These are phyloP conservation scores for Pinctada fucata DNA, from an alignment of 2,888 invertebrate species.

Conservation along the genomic window DNA sequence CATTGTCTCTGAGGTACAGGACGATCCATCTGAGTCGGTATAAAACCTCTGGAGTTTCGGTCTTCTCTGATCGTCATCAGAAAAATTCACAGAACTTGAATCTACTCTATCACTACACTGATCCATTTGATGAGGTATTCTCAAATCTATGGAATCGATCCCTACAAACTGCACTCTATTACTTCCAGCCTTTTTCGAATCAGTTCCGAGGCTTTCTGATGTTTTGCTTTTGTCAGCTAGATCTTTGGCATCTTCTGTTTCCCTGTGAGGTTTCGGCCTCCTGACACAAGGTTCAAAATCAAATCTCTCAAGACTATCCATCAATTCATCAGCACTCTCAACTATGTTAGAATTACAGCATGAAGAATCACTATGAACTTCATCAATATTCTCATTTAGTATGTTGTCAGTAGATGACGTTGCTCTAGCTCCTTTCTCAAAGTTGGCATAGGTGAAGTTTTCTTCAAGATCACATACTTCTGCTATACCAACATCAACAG, in stretches of 20 bases:
- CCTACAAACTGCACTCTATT: slow-evolving; percentile 5
- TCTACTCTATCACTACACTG: not conserved
- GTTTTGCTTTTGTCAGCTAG: not conserved
- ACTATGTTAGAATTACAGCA: not conserved
- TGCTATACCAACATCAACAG: not conserved
- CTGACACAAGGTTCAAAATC: slow-evolving; percentile 17
- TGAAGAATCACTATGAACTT: not conserved
- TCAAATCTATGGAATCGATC: not conserved
- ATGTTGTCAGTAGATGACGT: slow-evolving; percentile 21
- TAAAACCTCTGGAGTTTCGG: slow-evolving; percentile 22
- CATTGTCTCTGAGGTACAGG: slow-evolving; percentile 11
- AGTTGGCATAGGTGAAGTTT: slow-evolving; percentile 11
- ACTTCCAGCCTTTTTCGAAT: not conserved
- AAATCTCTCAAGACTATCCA: slow-evolving; percentile 1
- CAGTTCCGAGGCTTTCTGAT: not conserved
- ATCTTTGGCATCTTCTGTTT: not conserved
- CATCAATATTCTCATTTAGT: not conserved
- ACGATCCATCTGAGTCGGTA: slow-evolving; percentile 20
- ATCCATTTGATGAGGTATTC: slow-evolving; percentile 1
- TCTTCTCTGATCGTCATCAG: slow-evolving; percentile 3
- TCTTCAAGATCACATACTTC: not conserved
- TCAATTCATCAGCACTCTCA: not conserved
- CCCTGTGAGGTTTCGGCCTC: slow-evolving; percentile 5
- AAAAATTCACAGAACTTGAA: not conserved
- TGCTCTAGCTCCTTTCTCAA: slow-evolving; percentile 10